A percentile compares a stretch with the other conserved stretches of the same genome.
Conservation (phyloP, 2,113 vertebrate genomes). For the Ptychochromis oligacanthus region DNA sequence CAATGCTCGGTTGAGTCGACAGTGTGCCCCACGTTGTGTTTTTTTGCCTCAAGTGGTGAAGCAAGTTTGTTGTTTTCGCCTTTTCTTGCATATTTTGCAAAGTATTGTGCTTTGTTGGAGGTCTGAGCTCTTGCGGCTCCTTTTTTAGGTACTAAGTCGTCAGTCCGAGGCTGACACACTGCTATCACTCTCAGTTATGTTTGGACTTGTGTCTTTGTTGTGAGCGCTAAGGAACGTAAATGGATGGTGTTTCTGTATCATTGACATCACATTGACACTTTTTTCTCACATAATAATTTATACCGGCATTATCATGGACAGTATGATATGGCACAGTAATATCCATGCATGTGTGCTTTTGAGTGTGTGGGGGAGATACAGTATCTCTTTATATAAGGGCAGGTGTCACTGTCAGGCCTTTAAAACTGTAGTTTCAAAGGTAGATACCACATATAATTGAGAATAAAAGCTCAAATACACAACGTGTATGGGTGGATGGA, state of each 20-base stretch:
- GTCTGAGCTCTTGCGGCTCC: too few species aligned
- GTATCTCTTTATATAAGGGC: background rate
- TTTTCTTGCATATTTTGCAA: background rate
- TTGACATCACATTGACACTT: background rate
- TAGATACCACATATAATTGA: background rate
- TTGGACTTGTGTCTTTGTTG: background rate
- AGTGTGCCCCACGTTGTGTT: background rate
- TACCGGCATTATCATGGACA: background rate
- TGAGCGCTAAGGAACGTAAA: too few species aligned
- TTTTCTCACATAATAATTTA: background rate
- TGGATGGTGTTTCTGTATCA: background rate
- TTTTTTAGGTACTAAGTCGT: too few species aligned
- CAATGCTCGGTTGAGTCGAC: background rate
- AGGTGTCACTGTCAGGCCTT: slow-evolving; percentile 18
- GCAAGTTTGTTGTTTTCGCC: background rate
- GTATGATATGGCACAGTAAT: too few species aligned
- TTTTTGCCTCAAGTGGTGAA: background rate
- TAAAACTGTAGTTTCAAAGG: slow-evolving; percentile 25
- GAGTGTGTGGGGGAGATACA: slow-evolving; percentile 21
- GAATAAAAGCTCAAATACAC: background rate
- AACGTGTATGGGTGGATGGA: background rate
- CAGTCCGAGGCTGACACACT: background rate
- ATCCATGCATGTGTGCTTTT: background rate
- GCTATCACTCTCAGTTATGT: background rate
- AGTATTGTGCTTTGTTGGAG: background rate